These are phyloP conservation scores for Atrina japonica DNA, from an alignment of 2,888 invertebrate genomes.

Conservation along the genomic window DNA sequence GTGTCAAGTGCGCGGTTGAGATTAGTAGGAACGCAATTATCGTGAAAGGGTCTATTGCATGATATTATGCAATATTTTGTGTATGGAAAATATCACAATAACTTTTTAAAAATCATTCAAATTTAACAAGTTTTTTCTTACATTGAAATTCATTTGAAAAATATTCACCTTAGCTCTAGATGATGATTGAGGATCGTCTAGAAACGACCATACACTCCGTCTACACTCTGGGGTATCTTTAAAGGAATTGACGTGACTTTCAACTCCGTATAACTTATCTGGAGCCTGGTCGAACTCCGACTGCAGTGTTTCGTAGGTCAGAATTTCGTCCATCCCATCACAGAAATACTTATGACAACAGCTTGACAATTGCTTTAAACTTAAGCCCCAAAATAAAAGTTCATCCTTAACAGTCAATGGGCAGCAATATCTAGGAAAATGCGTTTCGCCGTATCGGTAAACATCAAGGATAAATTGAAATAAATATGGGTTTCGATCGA, in stretches of 20 bases:
- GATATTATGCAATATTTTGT: no score
- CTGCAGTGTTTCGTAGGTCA: constrained; percentile 50
- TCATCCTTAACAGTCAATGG: constrained; percentile 53
- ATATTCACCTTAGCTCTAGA: constrained; percentile 58
- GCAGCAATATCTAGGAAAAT: constrained; percentile 61
- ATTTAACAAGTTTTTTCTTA: no score
- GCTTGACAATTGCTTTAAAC: constrained; percentile 49
- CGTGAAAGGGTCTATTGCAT: no score
- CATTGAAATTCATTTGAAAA: no score
- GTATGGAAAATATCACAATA: no score
- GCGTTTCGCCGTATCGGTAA: constrained; percentile 62
- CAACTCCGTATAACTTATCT: constrained; percentile 10
- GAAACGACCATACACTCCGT: constrained; percentile 51
- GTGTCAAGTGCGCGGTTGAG: no score
- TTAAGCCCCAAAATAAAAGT: constrained; percentile 62
- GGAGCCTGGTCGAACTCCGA: constrained; percentile 49
- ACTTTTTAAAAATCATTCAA: no score
- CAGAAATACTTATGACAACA: constrained; percentile 63
- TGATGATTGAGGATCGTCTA: constrained; percentile 60
- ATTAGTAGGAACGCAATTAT: no score
- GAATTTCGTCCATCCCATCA: constrained; percentile 53
- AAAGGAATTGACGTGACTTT: constrained; percentile 5
- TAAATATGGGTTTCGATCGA: constrained; percentile 65
- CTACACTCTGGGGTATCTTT: constrained; percentile 11
- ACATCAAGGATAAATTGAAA: constrained; percentile 62